These are phyloP conservation scores for Epinotia nisella DNA, from an alignment of 2,888 invertebrate genomes.

Conservation along the genomic window DNA sequence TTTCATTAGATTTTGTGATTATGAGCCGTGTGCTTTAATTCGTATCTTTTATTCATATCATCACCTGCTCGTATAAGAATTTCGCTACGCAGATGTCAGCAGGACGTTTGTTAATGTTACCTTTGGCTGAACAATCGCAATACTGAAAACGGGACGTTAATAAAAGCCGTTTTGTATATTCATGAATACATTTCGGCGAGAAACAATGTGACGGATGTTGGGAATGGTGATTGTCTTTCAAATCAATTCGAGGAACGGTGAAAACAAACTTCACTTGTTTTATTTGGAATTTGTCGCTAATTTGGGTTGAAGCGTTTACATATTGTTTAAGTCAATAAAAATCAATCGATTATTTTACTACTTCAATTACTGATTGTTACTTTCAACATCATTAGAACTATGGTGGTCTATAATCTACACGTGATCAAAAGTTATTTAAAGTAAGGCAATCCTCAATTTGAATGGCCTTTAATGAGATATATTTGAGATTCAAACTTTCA, in stretches of 20 bases:
- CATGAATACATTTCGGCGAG: slow-evolving; percentile 59
- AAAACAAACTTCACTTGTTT: slow-evolving; percentile 42
- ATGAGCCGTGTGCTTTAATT: slow-evolving; percentile 14
- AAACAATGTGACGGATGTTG: slow-evolving; percentile 57
- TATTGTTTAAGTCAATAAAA: slow-evolving; percentile 13
- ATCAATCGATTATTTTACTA: slow-evolving; percentile 1
- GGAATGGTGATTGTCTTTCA: slow-evolving; percentile 62
- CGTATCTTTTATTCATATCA: slow-evolving; percentile 24
- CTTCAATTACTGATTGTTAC: not conserved
- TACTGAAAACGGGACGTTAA: slow-evolving; percentile 60
- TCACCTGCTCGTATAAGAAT: slow-evolving; percentile 38
- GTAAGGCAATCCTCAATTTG: not conserved
- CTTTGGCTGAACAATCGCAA: slow-evolving; percentile 56
- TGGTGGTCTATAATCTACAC: not conserved
- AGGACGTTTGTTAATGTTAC: slow-evolving; percentile 52
- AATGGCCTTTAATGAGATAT: too few relatives aligned
- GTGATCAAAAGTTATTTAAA: not conserved
- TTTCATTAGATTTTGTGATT: slow-evolving; percentile 25
- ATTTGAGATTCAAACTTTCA: too few relatives aligned
- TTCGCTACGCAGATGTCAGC: slow-evolving; percentile 47
- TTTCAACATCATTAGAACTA: not conserved
- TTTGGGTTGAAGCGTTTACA: slow-evolving; percentile 31
- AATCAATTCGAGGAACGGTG: slow-evolving; percentile 52
- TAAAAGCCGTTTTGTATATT: slow-evolving; percentile 69
- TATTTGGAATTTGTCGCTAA: slow-evolving; percentile 35